Percentiles rank a stretch among this genome's conserved stretches.
Evolutionary conservation across 1,140 invertebrate genomes (phyloP).

Genomic region (Leptinotarsa defecta): DNA sequence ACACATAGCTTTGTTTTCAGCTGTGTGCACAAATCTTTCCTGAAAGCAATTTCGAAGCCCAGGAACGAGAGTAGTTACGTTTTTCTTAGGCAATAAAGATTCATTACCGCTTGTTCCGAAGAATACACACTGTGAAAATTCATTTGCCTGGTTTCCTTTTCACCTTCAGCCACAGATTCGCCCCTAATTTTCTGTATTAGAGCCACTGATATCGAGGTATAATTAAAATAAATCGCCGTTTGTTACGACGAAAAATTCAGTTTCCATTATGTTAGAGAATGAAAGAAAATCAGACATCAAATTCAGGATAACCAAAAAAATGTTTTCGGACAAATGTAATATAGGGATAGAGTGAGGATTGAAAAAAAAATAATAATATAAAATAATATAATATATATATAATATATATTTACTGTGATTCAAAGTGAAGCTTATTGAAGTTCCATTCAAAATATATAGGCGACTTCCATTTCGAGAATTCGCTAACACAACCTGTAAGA

Average conservation of each 20-base stretch:
- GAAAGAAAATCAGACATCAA: too few relatives aligned
- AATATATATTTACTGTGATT: too few relatives aligned
- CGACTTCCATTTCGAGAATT: too few relatives aligned
- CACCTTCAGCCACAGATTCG: conserved; percentile 18
- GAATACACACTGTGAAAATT: conserved; percentile 44
- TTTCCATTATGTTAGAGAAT: too few relatives aligned
- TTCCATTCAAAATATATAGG: too few relatives aligned
- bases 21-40: conserved; percentile 52
- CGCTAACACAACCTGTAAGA: too few relatives aligned
- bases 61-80: conserved; percentile 51
- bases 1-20: conserved; percentile 53
- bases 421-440: too few relatives aligned
- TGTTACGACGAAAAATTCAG: not conserved
- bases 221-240: not conserved
- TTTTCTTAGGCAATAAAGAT: conserved; percentile 53
- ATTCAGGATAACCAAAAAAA: too few relatives aligned
- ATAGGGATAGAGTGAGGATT: too few relatives aligned
- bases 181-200: conserved; percentile 22
- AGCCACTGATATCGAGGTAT: not conserved
- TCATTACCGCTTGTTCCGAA: conserved; percentile 48
- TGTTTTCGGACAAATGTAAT: too few relatives aligned
- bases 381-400: too few relatives aligned
- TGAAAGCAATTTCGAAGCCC: conserved; percentile 48
- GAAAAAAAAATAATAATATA: too few relatives aligned
- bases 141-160: conserved; percentile 27